phyloP scores from a whole-genome alignment of 2,797 vertebrate genomes.

The Streptopelia turtur region DNA sequence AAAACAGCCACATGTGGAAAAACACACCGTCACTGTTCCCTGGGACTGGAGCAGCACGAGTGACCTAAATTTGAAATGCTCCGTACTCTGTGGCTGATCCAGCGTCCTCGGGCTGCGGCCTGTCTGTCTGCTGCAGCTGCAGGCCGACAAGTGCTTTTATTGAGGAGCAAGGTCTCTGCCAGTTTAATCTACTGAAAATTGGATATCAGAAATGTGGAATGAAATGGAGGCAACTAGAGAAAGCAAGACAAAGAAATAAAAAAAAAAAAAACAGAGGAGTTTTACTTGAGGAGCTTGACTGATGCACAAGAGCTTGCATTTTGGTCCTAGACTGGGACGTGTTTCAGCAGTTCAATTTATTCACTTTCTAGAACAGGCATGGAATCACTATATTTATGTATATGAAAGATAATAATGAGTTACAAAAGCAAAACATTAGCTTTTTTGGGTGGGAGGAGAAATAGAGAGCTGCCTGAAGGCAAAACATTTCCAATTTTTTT shows the following conservation, averaged over 20 bases:
- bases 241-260: not conserved
- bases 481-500: not conserved
- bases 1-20: not conserved
- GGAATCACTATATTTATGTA: not conserved
- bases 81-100: fast-evolving
- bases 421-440: not conserved
- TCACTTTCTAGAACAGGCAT: not conserved
- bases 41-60: not conserved
- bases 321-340: not conserved
- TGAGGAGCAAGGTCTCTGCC: not conserved
- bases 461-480: not conserved
- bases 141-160: not conserved
- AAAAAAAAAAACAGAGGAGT: not conserved
- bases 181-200: not conserved
- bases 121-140: not conserved
- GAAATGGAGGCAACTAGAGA: not conserved
- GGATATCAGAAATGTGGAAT: not conserved
- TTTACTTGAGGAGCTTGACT: not conserved
- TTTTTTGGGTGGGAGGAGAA: slow-evolving; percentile 15
- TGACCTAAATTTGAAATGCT: slow-evolving; percentile 20
- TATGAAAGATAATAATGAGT: not conserved
- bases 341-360: not conserved
- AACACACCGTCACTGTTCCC: fast-evolving
- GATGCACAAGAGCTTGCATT: not conserved
- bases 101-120: not conserved